These are phyloP conservation scores for Haliclystus octoradiatus DNA, from an alignment of 30 jellyfish, hydroid and myxozoan genomes.

Conservation along the genomic window DNA sequence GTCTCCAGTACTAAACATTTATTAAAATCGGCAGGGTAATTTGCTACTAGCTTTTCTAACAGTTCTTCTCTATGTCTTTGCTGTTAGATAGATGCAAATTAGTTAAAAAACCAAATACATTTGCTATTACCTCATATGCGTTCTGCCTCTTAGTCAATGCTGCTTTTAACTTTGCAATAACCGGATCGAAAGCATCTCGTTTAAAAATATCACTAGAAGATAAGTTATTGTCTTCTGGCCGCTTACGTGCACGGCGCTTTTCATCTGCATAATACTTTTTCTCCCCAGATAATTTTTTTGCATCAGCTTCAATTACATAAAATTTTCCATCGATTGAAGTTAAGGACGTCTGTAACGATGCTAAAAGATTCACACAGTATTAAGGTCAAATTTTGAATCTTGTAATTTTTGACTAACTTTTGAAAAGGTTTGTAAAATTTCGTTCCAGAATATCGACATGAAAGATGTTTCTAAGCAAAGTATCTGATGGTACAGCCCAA, in stretches of 20 bases:
- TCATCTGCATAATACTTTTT: background rate
- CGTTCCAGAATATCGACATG: conserved; percentile 5
- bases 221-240: background rate
- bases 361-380: background rate
- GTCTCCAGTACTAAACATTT: background rate
- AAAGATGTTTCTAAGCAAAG: conserved; percentile 1
- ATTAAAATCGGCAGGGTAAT: background rate
- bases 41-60: background rate
- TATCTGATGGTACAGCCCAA: conserved; percentile 2
- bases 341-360: background rate
- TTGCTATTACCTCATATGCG: background rate
- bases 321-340: background rate
- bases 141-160: background rate
- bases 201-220: background rate
- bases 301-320: background rate
- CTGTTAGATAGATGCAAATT: background rate
- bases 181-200: background rate
- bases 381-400: background rate
- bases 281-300: background rate
- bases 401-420: conserved; percentile 26
- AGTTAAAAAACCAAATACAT: background rate
- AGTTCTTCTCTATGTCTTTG: too few species aligned
- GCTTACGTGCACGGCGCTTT: background rate
- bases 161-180: background rate
- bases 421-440: conserved; percentile 6